phyloP scores from a whole-genome alignment of 2,113 vertebrate species.

The Oncorhynchus clarkii region DNA sequence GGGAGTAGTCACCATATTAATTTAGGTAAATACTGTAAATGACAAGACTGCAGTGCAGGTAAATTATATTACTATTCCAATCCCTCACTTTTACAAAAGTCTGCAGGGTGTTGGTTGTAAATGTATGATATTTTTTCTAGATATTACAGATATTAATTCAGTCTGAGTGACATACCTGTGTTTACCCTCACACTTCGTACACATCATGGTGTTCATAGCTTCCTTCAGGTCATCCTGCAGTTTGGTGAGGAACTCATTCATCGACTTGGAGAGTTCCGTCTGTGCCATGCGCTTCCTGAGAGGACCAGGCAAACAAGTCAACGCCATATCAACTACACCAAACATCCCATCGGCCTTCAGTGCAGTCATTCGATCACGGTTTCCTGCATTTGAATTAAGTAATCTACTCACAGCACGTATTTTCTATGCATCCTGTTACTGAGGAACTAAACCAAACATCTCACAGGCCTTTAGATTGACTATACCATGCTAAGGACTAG shows the following conservation, averaged over 20 bases:
- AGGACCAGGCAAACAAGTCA: slow-evolving; percentile 5
- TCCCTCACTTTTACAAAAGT: too few relatives aligned
- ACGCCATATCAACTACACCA: background rate
- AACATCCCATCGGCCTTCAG: too few relatives aligned
- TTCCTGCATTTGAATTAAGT: background rate
- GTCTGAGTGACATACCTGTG: slow-evolving; percentile 79
- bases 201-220: slow-evolving; percentile 97
- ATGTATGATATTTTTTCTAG: too few relatives aligned
- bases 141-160: background rate
- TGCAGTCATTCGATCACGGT: too few relatives aligned
- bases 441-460: slow-evolving; percentile 62
- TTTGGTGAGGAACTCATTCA: slow-evolving; percentile 89
- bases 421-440: slow-evolving; percentile 87
- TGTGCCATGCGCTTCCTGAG: slow-evolving; percentile 86
- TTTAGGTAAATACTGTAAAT: too few relatives aligned
- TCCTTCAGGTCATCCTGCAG: slow-evolving; percentile 94
- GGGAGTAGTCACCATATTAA: too few relatives aligned
- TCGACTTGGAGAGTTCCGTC: slow-evolving; percentile 85
- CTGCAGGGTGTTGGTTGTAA: too few relatives aligned
- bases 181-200: slow-evolving; percentile 91
- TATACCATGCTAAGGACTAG: too few relatives aligned
- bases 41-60: too few relatives aligned
- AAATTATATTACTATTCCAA: too few relatives aligned
- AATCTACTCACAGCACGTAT: slow-evolving; percentile 84
- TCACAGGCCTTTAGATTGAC: background rate